A percentile compares a stretch with the other conserved stretches of the same genome.
Evolutionary conservation across 2,113 vertebrate genomes (phyloP).

Genomic region (Ptilonorhynchus violaceus): DNA sequence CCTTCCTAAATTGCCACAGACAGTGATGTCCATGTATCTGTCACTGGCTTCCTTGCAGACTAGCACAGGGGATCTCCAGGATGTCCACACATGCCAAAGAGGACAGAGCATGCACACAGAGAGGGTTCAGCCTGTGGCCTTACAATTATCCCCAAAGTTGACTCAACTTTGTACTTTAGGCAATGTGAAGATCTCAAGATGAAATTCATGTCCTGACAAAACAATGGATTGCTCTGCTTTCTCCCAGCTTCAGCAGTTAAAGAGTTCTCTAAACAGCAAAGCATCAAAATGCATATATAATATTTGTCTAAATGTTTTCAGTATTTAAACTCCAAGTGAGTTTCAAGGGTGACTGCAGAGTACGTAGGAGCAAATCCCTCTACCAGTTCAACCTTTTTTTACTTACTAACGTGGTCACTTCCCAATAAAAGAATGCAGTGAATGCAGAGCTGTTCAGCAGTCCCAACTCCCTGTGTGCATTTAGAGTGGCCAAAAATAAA

Average conservation of each 20-base stretch:
- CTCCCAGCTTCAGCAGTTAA: background rate
- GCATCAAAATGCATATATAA: background rate
- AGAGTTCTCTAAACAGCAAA: background rate
- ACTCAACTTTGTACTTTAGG: background rate
- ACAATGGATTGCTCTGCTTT: background rate
- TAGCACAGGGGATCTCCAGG: background rate
- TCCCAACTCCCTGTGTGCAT: background rate
- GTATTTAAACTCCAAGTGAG: background rate
- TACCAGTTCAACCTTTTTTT: background rate
- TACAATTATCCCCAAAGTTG: background rate
- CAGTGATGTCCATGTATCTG: fast-evolving
- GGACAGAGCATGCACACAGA: background rate
- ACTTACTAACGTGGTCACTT: background rate
- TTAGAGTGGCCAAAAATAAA: background rate
- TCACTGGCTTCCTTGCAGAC: background rate
- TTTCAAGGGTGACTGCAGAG: background rate
- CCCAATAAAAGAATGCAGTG: background rate
- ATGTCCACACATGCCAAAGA: background rate
- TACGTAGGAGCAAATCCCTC: background rate
- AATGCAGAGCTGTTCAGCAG: background rate
- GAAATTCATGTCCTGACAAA: background rate
- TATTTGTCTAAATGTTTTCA: background rate
- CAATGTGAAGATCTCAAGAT: background rate
- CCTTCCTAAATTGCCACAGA: background rate
- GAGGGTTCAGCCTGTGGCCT: background rate